Evolutionary conservation across 2,888 invertebrate genomes (phyloP).

Genomic region (Scaptomyza tumidula): DNA sequence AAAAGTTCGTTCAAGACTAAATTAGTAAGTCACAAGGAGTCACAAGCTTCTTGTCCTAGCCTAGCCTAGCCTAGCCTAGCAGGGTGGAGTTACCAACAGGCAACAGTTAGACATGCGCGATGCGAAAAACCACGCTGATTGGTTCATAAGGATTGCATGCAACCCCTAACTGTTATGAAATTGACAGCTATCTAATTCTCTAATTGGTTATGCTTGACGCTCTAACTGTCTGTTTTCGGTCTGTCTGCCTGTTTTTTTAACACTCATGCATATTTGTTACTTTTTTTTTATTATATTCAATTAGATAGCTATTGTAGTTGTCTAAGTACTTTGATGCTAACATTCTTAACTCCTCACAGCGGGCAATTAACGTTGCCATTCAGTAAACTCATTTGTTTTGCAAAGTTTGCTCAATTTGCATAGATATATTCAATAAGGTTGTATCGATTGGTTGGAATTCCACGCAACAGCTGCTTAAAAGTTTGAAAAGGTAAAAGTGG

Average conservation of each 20-base stretch:
- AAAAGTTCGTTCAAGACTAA: slow-evolving; percentile 67
- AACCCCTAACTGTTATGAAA: slow-evolving; percentile 55
- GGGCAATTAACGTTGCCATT: slow-evolving; percentile 61
- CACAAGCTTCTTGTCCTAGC: slow-evolving; percentile 4
- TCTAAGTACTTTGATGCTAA: neutral
- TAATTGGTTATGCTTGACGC: slow-evolving; percentile 66
- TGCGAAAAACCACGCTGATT: slow-evolving; percentile 46
- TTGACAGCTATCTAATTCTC: slow-evolving; percentile 23
- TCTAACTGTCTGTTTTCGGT: neutral
- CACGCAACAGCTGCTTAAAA: slow-evolving; percentile 21
- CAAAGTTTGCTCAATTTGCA: slow-evolving; percentile 50
- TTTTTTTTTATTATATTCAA: slow-evolving; percentile 28
- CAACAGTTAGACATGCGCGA: slow-evolving; percentile 64
- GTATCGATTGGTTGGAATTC: neutral
- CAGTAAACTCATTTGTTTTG: slow-evolving; percentile 34
- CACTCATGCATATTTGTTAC: neutral
- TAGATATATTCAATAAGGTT: neutral
- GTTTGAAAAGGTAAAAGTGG: neutral
- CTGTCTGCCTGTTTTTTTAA: slow-evolving; percentile 13
- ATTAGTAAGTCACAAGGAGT: slow-evolving; percentile 37
- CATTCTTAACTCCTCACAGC: slow-evolving; percentile 41
- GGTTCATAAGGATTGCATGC: slow-evolving; percentile 55
- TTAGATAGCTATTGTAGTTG: slow-evolving; percentile 52
- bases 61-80: too few species aligned
- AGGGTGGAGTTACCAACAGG: slow-evolving; percentile 56